Percentiles rank a stretch among this genome's conserved stretches.
Conservation (phyloP, 2,113 vertebrate species). For the Pontoporia blainvillei region DNA sequence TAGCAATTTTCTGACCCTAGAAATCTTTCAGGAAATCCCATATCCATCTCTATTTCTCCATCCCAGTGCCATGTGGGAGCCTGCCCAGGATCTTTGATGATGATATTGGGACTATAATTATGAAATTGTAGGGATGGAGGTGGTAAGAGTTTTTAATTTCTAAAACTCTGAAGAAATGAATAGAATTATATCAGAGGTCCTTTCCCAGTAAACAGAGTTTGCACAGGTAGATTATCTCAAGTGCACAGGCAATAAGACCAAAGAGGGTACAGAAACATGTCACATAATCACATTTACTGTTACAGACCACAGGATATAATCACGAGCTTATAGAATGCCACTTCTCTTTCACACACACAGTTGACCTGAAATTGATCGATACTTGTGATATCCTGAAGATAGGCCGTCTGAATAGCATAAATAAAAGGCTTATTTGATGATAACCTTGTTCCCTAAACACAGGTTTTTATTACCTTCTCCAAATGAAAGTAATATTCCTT, state of each 20-base stretch:
- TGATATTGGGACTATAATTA: neutral
- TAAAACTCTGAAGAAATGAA: neutral
- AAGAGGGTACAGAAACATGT: neutral
- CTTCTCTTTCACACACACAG: slow-evolving; percentile 5
- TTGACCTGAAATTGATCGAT: slow-evolving; percentile 31
- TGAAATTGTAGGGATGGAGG: neutral
- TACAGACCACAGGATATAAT: slow-evolving; percentile 35
- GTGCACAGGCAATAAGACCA: neutral
- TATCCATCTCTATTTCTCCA: neutral
- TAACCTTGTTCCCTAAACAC: slow-evolving; percentile 63
- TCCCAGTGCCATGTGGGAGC: neutral
- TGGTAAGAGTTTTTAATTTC: neutral
- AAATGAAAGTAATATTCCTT: slow-evolving; percentile 48
- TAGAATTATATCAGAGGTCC: neutral
- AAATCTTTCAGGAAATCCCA: neutral
- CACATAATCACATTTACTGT: neutral
- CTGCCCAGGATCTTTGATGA: neutral
- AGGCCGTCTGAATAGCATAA: slow-evolving; percentile 36
- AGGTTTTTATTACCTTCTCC: slow-evolving; percentile 55
- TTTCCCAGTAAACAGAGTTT: neutral
- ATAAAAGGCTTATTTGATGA: slow-evolving; percentile 47
- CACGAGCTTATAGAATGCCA: neutral
- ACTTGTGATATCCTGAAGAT: slow-evolving; percentile 23
- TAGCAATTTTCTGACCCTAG: neutral
- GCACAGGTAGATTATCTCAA: neutral